A percentile compares a stretch with the other conserved stretches of the same genome.
Conservation (phyloP, 1,140 invertebrate genomes). For the Manduca sexta region DNA sequence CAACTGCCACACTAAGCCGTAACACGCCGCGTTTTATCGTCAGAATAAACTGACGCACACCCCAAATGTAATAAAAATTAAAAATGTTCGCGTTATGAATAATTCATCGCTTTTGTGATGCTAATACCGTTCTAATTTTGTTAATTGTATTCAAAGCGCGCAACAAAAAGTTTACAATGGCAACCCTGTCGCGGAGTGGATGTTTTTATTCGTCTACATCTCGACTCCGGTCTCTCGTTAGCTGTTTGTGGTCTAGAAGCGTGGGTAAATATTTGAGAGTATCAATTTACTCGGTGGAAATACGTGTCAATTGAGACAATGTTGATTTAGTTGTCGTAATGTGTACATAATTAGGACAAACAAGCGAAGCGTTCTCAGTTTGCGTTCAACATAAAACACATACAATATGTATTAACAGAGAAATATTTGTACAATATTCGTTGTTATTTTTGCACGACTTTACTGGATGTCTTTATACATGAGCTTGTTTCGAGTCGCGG, state of each 20-base stretch:
- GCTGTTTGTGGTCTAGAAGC: conserved; percentile 23
- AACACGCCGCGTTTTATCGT: not conserved
- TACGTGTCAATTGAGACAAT: conserved; percentile 13
- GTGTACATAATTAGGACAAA: conserved; percentile 15
- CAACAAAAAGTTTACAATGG: not conserved
- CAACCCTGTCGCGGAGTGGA: conserved; percentile 17
- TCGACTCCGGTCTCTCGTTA: not conserved
- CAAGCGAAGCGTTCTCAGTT: conserved; percentile 8
- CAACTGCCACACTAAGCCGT: not conserved
- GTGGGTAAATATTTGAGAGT: conserved; percentile 32
- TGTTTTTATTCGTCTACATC: conserved; percentile 24
- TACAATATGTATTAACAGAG: no score
- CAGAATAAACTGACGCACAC: no score
- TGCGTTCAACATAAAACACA: no score
- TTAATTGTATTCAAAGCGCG: conserved; percentile 53
- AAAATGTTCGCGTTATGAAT: conserved; percentile 30
- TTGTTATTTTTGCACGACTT: no score
- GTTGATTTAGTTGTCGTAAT: conserved; percentile 9
- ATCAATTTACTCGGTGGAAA: conserved; percentile 13
- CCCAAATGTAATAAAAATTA: conserved; percentile 27
- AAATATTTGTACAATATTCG: no score
- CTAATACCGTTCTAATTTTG: conserved; percentile 45
- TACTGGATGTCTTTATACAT: no score
- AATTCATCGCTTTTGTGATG: conserved; percentile 46
- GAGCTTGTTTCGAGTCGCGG: no score